Evolutionary conservation across 1,140 invertebrate genomes (phyloP), one percentile per base, ranked within the genome.

Genomic region (Caerostris extrusa): DNA sequence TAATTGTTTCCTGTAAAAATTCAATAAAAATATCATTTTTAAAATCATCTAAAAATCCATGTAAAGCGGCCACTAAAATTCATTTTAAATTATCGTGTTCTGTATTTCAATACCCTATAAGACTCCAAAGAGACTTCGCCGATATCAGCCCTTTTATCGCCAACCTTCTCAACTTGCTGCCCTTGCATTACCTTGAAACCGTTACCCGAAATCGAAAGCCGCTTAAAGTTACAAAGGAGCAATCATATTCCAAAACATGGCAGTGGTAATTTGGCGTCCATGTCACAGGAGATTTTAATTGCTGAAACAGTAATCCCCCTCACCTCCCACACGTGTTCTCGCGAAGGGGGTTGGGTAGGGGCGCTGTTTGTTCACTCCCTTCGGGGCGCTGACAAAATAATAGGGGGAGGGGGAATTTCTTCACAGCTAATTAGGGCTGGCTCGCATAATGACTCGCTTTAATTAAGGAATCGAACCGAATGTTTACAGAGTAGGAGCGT

Each of bases 371-470:
- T 77, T 77, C 34, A 34, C 12, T 10, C 53, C 50, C 71, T 12
- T 8, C n/a, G 55, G 82, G 4, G 8, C 82, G 57, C 14, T 83
- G 82, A 83, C 82, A 83, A 83, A 83, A 83, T 83, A 83, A 57
- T 83, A 83, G 55, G 56, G 56, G 8, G n/a, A 55, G 55, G 8
- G n/a, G 82, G 55, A 57, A 83, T 83, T 83, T 83, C 82, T 83
- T 83, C 82, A 57, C 82, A 83, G 82, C 56, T 83, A 83, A 83
- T 83, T 83, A 83, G 19, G 82, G 12, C 7, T 58, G 55, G 14
- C 82, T n/a, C 14, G 82, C 56, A 83, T 83, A 83, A 83, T 83
- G 82, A 83, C 53, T 57, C 82, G 57, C 56, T 83, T 83, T 83
- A 83, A 83, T 83, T 83, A 83, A 83, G 82, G 82, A 58, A 12